Evolutionary conservation across 2,113 vertebrate species (phyloP).

Genomic region (Holacanthus passer): DNA sequence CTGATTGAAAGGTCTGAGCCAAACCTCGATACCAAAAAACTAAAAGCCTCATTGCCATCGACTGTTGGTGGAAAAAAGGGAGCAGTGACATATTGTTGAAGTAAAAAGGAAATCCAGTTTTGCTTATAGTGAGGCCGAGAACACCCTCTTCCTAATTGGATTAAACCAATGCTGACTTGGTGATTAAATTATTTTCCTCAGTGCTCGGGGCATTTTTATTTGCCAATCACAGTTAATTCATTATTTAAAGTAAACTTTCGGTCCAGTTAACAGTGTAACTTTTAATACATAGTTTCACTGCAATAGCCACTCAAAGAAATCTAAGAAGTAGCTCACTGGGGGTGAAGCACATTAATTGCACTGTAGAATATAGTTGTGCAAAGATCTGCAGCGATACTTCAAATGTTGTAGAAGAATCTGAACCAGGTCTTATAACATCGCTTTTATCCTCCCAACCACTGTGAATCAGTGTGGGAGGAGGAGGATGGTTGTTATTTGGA

Average conservation of each 20-base stretch:
- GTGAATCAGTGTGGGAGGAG: constrained; percentile 50
- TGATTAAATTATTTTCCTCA: constrained; percentile 23
- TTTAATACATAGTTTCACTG: constrained; percentile 7
- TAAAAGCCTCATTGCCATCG: constrained; percentile 18
- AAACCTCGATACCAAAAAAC: background rate
- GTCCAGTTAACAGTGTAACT: constrained; percentile 3
- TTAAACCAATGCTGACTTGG: constrained; percentile 42
- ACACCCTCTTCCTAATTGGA: constrained; percentile 27
- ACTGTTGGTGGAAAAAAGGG: background rate
- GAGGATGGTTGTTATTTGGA: constrained; percentile 52
- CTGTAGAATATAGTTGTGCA: background rate
- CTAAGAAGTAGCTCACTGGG: background rate
- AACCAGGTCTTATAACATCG: constrained; percentile 10
- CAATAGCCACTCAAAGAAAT: background rate
- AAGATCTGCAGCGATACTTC: background rate
- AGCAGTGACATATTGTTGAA: constrained; percentile 10
- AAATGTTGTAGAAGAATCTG: constrained; percentile 4
- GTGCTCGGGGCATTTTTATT: constrained; percentile 15
- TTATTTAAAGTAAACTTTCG: background rate
- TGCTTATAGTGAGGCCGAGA: constrained; percentile 7
- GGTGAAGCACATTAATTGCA: background rate
- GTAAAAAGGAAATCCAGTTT: constrained; percentile 11
- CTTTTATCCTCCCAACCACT: constrained; percentile 28
- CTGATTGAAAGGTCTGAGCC: constrained; percentile 18
- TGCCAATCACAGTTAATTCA: constrained; percentile 19